Evolutionary conservation across 2,797 vertebrate genomes (phyloP), one percentile per base, ranked within the genome.

Genomic region (Acanthornis magna): DNA sequence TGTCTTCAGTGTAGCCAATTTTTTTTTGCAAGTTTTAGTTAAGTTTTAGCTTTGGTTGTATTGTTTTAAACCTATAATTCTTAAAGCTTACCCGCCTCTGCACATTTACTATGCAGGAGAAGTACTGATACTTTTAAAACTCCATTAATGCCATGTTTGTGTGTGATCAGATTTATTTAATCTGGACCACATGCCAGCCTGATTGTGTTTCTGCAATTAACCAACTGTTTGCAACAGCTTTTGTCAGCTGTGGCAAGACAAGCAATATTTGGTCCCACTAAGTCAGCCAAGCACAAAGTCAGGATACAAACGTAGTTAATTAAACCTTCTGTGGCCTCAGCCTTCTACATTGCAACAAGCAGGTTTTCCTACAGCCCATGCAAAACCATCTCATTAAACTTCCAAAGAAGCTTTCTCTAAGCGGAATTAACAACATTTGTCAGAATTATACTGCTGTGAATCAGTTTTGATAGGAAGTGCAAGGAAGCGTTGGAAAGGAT

Each of bases 281-380:
- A 88, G 50, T 62, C 77, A 95, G 84, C 66, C 80, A 95, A 85
- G 71, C 89, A 76, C 62, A 38, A 88, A 86, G 81, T 76, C 89
- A 75, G 75, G 47, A 80, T 30, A 89, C 54, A 67, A 36, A 58
- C 5, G 29, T 3, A 54, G 22, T 66, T 80, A 86, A 65, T 75
- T 53, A 81, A 66, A 65, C 34, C 10, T 50, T 66, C 51, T 29
- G 54, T 32, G 61, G 53, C 86, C 83, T 85, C 67, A 80, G 53
- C 34, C 29, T 76, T 51, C 60, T 71, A 36, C 61, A 30, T 0
- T 36, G 51, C 60, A 95, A 85, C 40, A 51, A 81, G 36, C 16
- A n/a, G 23, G 10, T 38, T 96, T 88, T 91, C 23, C 50, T 66
- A 88, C 16, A 54, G 73, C 43, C 53, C 38, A 30, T 8, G 34